Evolutionary conservation across 2,113 vertebrate species (phyloP).

Genomic region (Nesoenas mayeri): DNA sequence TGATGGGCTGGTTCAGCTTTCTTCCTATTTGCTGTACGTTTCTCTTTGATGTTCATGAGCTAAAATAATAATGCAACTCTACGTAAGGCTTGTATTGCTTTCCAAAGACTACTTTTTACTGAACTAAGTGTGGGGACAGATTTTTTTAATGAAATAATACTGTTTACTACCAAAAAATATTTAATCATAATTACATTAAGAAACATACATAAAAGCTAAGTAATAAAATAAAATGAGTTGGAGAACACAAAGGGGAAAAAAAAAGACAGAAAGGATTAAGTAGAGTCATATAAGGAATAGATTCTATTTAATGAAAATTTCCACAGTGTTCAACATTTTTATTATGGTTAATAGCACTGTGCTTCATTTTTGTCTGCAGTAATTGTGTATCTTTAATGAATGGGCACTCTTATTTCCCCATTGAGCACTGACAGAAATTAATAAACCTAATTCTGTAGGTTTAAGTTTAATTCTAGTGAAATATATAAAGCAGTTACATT

Average conservation of each 20-base stretch:
- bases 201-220: constrained; percentile 82
- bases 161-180: constrained; percentile 73
- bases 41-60: background rate
- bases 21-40: constrained; percentile 33
- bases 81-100: constrained; percentile 60
- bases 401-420: constrained; percentile 83
- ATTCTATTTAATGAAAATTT: constrained; percentile 89
- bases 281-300: constrained; percentile 85
- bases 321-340: constrained; percentile 86
- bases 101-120: constrained; percentile 56
- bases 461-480: constrained; percentile 88
- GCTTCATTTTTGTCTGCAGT: constrained; percentile 86
- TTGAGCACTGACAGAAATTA: constrained; percentile 86
- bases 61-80: constrained; percentile 63
- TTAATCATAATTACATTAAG: constrained; percentile 87
- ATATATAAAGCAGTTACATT: constrained; percentile 87
- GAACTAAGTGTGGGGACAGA: constrained; percentile 23
- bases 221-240: constrained; percentile 83
- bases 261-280: constrained; percentile 83
- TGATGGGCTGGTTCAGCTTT: background rate
- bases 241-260: constrained; percentile 68
- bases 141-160: constrained; percentile 62
- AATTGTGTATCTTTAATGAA: constrained; percentile 86
- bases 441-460: constrained; percentile 88
- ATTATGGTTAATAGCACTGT: constrained; percentile 85